Evolutionary conservation across 2,797 vertebrate species (phyloP).

Genomic region (Lutjanus campechanus): DNA sequence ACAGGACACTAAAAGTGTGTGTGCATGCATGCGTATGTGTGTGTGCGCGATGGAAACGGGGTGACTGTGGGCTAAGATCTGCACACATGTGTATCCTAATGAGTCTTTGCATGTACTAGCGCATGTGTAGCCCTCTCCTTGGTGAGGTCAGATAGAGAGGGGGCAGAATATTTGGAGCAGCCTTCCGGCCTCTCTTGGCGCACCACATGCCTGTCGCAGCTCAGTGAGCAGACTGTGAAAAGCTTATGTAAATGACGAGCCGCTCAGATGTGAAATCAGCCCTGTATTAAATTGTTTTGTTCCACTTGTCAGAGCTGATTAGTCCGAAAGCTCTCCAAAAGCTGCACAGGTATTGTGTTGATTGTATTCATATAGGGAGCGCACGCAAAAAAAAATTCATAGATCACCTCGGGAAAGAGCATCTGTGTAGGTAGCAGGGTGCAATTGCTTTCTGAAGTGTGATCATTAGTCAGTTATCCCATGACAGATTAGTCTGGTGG

Average conservation of each 20-base stretch:
- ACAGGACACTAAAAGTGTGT: conserved; percentile 68
- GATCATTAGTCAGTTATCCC: conserved; percentile 76
- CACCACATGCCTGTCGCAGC: conserved; percentile 83
- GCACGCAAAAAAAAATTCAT: conserved; percentile 28
- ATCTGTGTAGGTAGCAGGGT: conserved; percentile 76
- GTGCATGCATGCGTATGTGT: conserved; percentile 7
- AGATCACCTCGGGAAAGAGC: conserved; percentile 70
- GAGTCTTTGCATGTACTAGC: conserved; percentile 66
- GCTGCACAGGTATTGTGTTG: conserved; percentile 83
- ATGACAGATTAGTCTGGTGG: conserved; percentile 69
- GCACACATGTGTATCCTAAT: conserved; percentile 75
- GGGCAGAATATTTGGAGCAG: conserved; percentile 77
- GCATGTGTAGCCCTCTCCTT: conserved; percentile 73
- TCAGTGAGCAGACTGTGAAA: conserved; percentile 84
- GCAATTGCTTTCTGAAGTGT: conserved; percentile 80
- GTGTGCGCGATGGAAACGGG: conserved; percentile 41
- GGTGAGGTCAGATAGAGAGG: conserved; percentile 78
- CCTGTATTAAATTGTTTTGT: conserved; percentile 87
- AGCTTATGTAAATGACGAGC: conserved; percentile 85
- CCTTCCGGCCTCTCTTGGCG: conserved; percentile 76
- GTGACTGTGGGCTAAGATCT: conserved; percentile 56
- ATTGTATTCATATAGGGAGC: conserved; percentile 70
- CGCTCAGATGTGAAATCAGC: conserved; percentile 85
- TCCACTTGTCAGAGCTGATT: conserved; percentile 87
- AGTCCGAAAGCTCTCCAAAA: conserved; percentile 78